A percentile compares a stretch with the other conserved stretches of the same genome.
Conservation (phyloP, 1,140 invertebrate genomes). For the Homalodisca vitripennis region DNA sequence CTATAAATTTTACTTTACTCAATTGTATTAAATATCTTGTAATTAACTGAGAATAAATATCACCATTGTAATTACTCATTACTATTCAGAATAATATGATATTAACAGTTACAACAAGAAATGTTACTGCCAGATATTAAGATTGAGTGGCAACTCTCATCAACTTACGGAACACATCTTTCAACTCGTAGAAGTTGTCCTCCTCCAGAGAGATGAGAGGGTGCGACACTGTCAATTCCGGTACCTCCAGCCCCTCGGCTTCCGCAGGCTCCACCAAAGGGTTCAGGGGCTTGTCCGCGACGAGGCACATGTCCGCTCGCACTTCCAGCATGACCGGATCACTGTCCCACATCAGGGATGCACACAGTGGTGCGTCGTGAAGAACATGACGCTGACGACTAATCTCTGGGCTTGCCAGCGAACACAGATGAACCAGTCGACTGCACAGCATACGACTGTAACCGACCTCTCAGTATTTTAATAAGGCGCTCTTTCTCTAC, state of each 20-base stretch:
- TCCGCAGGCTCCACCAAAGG: constrained; percentile 52
- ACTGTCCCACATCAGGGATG: constrained; percentile 30
- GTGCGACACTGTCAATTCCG: constrained; percentile 69
- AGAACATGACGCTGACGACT: constrained; percentile 39
- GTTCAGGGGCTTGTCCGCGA: constrained; percentile 58
- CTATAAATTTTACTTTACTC: no score
- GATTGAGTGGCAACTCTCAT: no score
- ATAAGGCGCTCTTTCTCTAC: not conserved
- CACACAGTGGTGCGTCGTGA: constrained; percentile 34
- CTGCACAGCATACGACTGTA: constrained; percentile 65
- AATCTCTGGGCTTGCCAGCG: constrained; percentile 54
- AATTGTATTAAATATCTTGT: no score
- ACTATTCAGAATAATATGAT: no score
- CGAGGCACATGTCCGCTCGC: constrained; percentile 61
- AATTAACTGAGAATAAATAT: no score
- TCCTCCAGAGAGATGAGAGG: constrained; percentile 63
- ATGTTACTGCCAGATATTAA: no score
- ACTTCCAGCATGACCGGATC: constrained; percentile 59
- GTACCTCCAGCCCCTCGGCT: constrained; percentile 54
- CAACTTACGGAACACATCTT: constrained; percentile 72
- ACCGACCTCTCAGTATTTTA: constrained; percentile 43
- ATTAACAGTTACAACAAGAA: no score
- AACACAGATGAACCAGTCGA: constrained; percentile 69
- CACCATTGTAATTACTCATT: no score
- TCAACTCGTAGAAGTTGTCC: constrained; percentile 61